Conservation (phyloP, 2,797 vertebrate species). For the Paratrypauchen microcephalus region DNA sequence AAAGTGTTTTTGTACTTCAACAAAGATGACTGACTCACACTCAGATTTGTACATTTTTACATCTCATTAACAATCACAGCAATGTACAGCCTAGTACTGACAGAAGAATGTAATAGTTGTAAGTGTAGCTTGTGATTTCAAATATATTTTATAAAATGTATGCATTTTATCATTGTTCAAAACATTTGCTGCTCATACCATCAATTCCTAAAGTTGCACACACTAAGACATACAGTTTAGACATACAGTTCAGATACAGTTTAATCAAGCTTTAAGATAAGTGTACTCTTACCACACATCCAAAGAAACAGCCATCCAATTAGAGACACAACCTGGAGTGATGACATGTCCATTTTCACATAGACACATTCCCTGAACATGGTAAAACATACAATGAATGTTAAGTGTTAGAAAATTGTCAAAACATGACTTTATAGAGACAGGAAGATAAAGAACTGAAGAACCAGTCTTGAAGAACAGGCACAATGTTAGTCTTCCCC, state of each 20-base stretch:
- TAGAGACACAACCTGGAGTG: constrained; percentile 47
- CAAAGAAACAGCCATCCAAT: constrained; percentile 56
- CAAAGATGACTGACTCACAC: constrained; percentile 5
- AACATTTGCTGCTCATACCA: not conserved
- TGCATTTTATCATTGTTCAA: not conserved
- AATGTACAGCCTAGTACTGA: not conserved
- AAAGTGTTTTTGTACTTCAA: constrained; percentile 20
- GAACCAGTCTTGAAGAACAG: no score
- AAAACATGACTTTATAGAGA: not conserved
- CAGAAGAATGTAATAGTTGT: not conserved
- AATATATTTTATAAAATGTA: not conserved
- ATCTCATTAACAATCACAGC: not conserved
- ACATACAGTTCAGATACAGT: no score
- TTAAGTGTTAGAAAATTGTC: not conserved
- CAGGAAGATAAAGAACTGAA: no score
- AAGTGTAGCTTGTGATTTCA: not conserved
- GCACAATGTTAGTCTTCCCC: no score
- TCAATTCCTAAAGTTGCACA: not conserved
- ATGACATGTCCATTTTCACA: constrained; percentile 64
- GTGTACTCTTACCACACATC: constrained; percentile 66
- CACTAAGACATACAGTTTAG: no score
- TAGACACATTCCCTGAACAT: constrained; percentile 43
- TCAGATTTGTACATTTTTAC: not conserved
- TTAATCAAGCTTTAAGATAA: not conserved
- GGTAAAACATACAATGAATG: constrained; percentile 6